Base-by-base conservation (phyloP, 2,113 vertebrate genomes). In the Perognathus longimembris region DNA sequence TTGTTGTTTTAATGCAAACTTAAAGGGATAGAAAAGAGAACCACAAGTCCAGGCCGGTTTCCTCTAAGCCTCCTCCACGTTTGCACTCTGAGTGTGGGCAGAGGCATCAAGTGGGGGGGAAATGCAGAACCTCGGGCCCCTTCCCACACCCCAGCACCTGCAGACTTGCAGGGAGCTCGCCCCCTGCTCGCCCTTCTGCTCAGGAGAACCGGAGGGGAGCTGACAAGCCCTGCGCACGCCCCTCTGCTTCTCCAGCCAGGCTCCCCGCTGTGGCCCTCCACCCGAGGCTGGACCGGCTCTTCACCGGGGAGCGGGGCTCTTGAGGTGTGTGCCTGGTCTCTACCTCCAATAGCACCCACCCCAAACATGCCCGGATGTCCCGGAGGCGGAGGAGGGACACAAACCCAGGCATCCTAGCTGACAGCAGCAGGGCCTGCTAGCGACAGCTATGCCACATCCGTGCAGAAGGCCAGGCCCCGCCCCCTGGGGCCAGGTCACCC, bases 31-130 rank as follows among this genome's bases (percentile, higher is more conserved):
- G 79, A 20, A 21, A 80, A 30, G 22, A 81, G 22, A 61, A 61
- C 6, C 45, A 12, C 45, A 11, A 30, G 17, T 17, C n/a, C 22
- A 22, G 70, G 14, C 61, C 1, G 1, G 50, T 86, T 42, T 64
- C 61, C 64, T 0, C 2, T 0, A 5, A 5, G 18, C 22, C 38
- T 22, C 6, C 3, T 61, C 38, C 18, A 28, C 6, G 15, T 57
- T 18, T 11, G 18, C 3, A 1, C 8, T 18, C 5, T 0, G 32
- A 32, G 36, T 5, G 24, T 1, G 3, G 57, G 6, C 17, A 3
- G 36, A 34, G 30, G 17, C 30, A 1, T 18, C 0, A 18, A 30
- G 3, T 0, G 5, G 22, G 36, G 8, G 1, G 17, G 50, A 86
- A 21, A 34, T 0, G 11, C 18, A 12, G 77, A 26, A 2, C 7